Base-by-base conservation (phyloP, 2,888 invertebrate species). In the Lordiphosa fenestrarum region DNA sequence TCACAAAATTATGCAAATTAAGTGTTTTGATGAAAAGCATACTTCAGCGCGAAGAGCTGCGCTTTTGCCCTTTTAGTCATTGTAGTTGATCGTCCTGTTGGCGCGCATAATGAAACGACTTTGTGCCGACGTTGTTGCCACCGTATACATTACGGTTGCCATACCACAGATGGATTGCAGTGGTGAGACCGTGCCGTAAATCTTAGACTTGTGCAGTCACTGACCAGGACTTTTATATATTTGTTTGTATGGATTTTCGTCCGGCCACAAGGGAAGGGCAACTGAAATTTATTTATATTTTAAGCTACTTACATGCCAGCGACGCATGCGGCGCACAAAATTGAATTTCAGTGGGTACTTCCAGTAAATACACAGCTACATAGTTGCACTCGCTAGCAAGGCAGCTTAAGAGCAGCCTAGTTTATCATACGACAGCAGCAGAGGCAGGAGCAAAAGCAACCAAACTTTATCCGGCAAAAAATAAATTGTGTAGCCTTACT, bases 1-100 rank as follows among this genome's bases (percentile, higher is more conserved):
- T 66, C 60, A 69, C 75, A 62, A 82, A 84, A 77, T 84, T 83
- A 83, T 83, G 83, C 70, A 83, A 83, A 83, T 83, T 71, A 82
- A 82, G 83, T 82, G 74, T 70, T 80, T 63, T 80, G 73, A 81
- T 81, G 84, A 75, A 81, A 84, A 73, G 84, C 73, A 69, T 63
- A 66, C 66, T 64, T 61, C 54, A 63, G 60, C 52, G 42, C 35
- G 36, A 38, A 13, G 13, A 53, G 62, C 59, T 37, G 51, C 38
- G 49, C 38, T 53, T 58, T 66, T 66, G 62, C 58, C 47, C 50
- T 71, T 69, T 66, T 38, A 37, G 69, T 53, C 30, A 50, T 61
- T 67, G 57, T 63, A 65, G 13, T 50, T 62, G 35, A 49, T 58
- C 35, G 21, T 59, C 37, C 44, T 53, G 50, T 49, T 64, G 40